phyloP scores from a whole-genome alignment of 2,888 invertebrate genomes.

The Periphyllus acericola region DNA sequence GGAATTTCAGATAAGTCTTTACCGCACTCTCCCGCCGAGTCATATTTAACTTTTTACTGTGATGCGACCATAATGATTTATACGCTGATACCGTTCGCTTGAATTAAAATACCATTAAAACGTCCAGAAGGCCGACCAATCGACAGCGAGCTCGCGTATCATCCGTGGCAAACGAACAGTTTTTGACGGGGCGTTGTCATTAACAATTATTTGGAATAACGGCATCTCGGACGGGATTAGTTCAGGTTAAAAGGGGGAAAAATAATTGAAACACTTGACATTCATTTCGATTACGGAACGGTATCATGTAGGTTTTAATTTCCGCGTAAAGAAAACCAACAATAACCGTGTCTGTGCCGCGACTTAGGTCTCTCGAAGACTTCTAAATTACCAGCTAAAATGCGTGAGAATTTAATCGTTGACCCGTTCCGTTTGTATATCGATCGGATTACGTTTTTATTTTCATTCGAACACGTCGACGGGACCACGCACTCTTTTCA shows the following conservation, averaged over 20 bases:
- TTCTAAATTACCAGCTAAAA: not conserved
- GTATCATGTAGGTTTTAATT: no score
- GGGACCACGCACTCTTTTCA: not conserved
- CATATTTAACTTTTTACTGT: not conserved
- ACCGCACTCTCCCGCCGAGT: not conserved
- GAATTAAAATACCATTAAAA: not conserved
- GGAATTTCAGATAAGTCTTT: not conserved
- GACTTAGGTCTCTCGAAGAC: not conserved
- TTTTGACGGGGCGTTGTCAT: not conserved
- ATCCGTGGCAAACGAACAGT: not conserved
- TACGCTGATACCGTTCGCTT: not conserved
- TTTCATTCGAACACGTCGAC: not conserved
- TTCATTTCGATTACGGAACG: no score
- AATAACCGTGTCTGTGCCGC: not conserved
- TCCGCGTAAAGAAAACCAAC: not conserved
- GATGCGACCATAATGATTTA: not conserved
- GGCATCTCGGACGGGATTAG: no score
- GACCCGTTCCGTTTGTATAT: not conserved
- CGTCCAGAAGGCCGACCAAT: not conserved
- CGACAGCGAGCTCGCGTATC: not conserved
- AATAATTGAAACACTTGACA: no score
- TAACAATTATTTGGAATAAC: not conserved
- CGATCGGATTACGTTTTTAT: not conserved
- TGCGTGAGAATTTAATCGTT: not conserved
- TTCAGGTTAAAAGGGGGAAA: no score